Conservation (phyloP, 2,797 vertebrate species). For the Cetoscarus ocellatus region DNA sequence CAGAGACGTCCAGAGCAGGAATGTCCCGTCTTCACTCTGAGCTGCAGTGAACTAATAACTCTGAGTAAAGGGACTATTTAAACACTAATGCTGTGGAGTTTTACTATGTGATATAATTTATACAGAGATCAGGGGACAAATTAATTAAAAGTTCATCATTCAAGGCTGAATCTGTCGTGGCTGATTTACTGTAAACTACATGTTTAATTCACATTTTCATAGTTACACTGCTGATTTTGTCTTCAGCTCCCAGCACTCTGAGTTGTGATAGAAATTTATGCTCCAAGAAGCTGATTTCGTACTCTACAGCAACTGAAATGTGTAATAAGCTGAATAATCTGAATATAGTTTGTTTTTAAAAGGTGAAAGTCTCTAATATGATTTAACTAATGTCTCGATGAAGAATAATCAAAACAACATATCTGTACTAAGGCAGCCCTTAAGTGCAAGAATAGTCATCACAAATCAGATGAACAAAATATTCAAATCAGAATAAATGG, state of each 20-base stretch:
- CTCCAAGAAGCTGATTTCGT: too few species aligned
- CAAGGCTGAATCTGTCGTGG: background rate
- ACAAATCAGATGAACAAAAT: background rate
- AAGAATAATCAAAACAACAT: too few species aligned
- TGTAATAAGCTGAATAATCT: background rate
- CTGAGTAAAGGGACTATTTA: constrained; percentile 14
- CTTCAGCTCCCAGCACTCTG: too few species aligned
- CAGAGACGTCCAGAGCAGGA: constrained; percentile 51
- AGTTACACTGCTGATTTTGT: too few species aligned
- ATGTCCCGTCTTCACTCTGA: constrained; percentile 26
- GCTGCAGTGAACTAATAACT: constrained; percentile 17
- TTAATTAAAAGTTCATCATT: background rate
- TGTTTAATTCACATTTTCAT: too few species aligned
- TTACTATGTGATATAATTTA: background rate
- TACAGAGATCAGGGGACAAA: background rate
- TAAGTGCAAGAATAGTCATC: background rate
- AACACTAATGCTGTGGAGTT: background rate
- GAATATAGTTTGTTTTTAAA: too few species aligned
- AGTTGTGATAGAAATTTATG: too few species aligned
- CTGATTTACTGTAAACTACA: background rate
- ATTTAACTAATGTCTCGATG: too few species aligned
- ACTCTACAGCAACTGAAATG: background rate
- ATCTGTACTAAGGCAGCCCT: background rate
- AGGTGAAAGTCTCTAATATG: too few species aligned
- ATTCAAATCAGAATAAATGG: too few species aligned